Evolutionary conservation across 2,797 vertebrate genomes (phyloP), one percentile per base, ranked within the genome.

Genomic region (Microcaecilia unicolor): DNA sequence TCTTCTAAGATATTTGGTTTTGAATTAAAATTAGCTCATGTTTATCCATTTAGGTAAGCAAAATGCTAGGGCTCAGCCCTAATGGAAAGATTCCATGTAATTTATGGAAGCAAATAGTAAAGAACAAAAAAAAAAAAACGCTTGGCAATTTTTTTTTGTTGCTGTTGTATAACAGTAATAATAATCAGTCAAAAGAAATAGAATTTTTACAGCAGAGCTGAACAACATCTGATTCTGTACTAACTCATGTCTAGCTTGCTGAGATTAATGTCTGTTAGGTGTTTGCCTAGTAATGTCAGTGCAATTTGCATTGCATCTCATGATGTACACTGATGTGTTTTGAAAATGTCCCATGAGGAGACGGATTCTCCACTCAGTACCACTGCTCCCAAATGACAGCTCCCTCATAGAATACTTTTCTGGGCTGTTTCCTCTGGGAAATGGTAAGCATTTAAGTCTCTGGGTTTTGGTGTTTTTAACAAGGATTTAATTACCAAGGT

Each of bases 391-490:
- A 77, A 67, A 73, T 79, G 90, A 85, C 44, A 44, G 59, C 76
- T 87, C 81, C 86, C 89, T 89, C 84, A 84, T 74, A 86, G 83
- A 87, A 87, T 85, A 84, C 78, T 86, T 86, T 88, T 79, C 84
- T 78, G 77, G 81, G 86, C 86, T 81, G 74, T 75, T 69, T 88
- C 89, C 89, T 76, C 36, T 62, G 89, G 87, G 89, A 90, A 65
- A 42, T 53, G 57, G 69, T 74, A 84, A 74, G 78, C 70, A 80
- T 80, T 87, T 86, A 70, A 83, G 79, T 86, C 83, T 88, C 67
- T 83, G 77, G 82, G 85, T 80, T 85, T 89, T 88, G 85, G 82
- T 85, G 83, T 79, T 85, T 89, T 86, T 84, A 85, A 83, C 81
- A 84, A 80, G 82, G 72, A 73, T 80, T 82, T 84, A 85, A 83